Evolutionary conservation across 2,888 invertebrate species (phyloP), one percentile per base, ranked within the genome.

Genomic region (Myopa tessellatipennis): DNA sequence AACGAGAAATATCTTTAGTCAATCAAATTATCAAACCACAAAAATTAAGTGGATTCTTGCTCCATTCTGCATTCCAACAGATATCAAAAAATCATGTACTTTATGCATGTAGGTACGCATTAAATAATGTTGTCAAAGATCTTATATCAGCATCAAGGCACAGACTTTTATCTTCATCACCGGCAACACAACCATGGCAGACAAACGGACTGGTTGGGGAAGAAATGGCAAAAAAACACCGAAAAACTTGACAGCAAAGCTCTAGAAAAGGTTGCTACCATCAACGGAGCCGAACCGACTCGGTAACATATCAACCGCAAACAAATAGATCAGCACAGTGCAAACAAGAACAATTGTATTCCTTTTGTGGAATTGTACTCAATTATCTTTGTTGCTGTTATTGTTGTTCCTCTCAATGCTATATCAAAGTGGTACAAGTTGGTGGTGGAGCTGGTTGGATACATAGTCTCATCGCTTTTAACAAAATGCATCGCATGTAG

Each of bases 1-100:
- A n/a, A 14, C 45, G 16, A 67, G 55, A 74, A 55, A 50, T 36
- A 74, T 58, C 65, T 67, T 14, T 10, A 45, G 18, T 65, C 36
- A 58, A 55, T 12, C 52, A 26, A 74, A 36, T 61, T 50, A 7
- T 18, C 55, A 5, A 67, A 65, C 18, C n/a, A 55, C 12, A 34
- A 60, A 74, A 61, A 50, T 26, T 61, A 26, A 70, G 36, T 52
- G 55, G 52, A 73, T 14, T 10, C 7, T 12, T 40, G 36, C 7
- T 4, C 5, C 55, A 55, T 5, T n/a, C 5, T 55, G 14, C n/a
- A 12, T 4, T 1, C 5, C 3, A 16, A n/a, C 16, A 55, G 10
- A n/a, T 55, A 55, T 16, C 26, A 26, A 26, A 26, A 55, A 6
- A 16, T n/a, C n/a, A n/a, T 55, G 16, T 55, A 55, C 1, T 55